phyloP scores from a whole-genome alignment of 2,113 vertebrate species.

The Muntiacus muntjak region DNA sequence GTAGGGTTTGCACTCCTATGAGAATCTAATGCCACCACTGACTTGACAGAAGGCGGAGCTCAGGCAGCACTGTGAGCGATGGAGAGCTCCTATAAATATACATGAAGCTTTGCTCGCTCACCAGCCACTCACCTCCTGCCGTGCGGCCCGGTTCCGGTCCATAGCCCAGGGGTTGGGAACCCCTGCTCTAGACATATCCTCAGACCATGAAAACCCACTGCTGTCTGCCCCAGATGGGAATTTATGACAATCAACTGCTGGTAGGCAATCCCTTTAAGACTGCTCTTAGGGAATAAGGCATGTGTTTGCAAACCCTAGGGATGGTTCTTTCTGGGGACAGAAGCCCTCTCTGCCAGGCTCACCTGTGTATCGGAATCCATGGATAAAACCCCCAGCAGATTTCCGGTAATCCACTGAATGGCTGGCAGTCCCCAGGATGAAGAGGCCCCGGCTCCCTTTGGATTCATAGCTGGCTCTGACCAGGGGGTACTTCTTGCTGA shows the following conservation, averaged over 20 bases:
- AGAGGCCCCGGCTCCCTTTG: slow-evolving; percentile 86
- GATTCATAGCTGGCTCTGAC: slow-evolving; percentile 92
- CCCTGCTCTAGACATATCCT: background rate
- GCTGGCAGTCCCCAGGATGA: slow-evolving; percentile 91
- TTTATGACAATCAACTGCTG: background rate
- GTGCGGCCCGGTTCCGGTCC: background rate
- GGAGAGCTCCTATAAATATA: background rate
- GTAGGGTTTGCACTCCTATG: background rate
- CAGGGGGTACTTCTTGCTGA: slow-evolving; percentile 88
- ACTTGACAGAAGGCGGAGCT: background rate
- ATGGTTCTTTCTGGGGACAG: background rate
- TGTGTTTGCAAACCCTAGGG: background rate
- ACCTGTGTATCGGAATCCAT: slow-evolving; percentile 99
- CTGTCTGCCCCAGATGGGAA: background rate
- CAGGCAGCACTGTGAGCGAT: background rate
- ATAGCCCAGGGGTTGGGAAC: background rate
- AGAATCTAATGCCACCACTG: background rate
- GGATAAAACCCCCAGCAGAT: slow-evolving; percentile 96
- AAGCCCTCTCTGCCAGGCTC: slow-evolving; percentile 44
- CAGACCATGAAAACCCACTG: background rate
- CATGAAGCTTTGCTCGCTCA: background rate
- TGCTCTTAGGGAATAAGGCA: background rate
- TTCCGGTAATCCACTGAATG: slow-evolving; percentile 94
- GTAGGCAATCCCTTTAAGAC: background rate
- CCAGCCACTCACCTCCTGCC: background rate